Evolutionary conservation across 2,797 vertebrate genomes (phyloP).

Genomic region (Pelochelys cantorii): DNA sequence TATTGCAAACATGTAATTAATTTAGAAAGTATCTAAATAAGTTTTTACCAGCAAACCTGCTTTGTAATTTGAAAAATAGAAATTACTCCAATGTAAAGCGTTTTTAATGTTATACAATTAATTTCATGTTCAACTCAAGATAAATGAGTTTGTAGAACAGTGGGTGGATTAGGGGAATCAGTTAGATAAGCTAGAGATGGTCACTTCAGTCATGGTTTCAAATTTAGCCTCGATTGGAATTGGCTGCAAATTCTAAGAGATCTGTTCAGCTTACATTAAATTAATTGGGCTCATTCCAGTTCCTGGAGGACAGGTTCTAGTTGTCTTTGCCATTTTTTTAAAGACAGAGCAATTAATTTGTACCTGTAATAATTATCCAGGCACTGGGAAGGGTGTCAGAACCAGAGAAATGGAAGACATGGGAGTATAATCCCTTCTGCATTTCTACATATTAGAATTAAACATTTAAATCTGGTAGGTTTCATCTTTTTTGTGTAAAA

Average conservation of each 20-base stretch:
- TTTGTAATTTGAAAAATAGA: not conserved
- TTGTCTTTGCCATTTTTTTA: not conserved
- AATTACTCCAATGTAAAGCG: not conserved
- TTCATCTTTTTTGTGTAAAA: not conserved
- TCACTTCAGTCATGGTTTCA: not conserved
- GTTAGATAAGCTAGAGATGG: not conserved
- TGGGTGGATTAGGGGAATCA: fast-evolving
- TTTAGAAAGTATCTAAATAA: not conserved
- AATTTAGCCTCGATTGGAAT: not conserved
- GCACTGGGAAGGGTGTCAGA: not conserved
- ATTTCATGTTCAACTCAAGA: not conserved
- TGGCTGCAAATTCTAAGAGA: not conserved
- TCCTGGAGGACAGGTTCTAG: not conserved
- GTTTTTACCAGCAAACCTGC: not conserved
- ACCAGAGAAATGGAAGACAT: not conserved
- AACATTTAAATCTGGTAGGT: not conserved
- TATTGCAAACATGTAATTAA: not conserved
- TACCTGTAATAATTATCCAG: not conserved
- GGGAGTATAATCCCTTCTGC: not conserved
- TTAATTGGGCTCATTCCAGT: not conserved
- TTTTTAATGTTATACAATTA: not conserved
- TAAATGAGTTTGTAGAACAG: not conserved
- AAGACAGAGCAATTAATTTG: not conserved
- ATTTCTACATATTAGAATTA: not conserved
- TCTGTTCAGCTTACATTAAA: not conserved